Base-by-base conservation (phyloP, 2,113 vertebrate genomes). In the Leiothrix lutea region DNA sequence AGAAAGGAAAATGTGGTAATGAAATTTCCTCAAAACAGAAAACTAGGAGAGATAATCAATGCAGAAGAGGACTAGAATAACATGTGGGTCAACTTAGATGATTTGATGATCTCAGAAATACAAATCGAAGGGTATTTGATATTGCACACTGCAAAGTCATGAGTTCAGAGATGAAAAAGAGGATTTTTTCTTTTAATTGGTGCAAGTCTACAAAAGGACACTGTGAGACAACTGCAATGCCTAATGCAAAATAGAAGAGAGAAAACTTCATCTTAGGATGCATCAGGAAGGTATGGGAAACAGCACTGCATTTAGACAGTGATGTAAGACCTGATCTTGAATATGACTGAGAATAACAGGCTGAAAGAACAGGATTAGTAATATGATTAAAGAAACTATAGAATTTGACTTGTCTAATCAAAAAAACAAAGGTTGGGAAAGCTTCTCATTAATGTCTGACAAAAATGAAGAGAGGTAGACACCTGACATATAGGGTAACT, bases 21-120 rank as follows among this genome's bases (percentile, higher is more conserved):
- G 82, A 86, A 78, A 92, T 88, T 94, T 94, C 80, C 57, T 85
- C 73, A 87, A 94, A 94, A 93, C 74, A 82, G 53, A 95, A 82
- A 93, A 82, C 7, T 31, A 25, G 57, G 61, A 85, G 73, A 79
- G 51, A 64, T 29, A 64, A 66, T 86, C 89, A 81, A 45, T 60
- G 73, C 24, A 72, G 66, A 67, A 71, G 45, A 93, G 29, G 48
- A 42, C 45, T 3, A 9, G 61, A 85, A 80, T 71, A 85, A 64
- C 22, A 64, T 75, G 24, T 81, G 53, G 70, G 48, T 82, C 70
- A 92, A 75, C n/a, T 64, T 11, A 57, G 61, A 67, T 67, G 58
- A 94, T 70, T 18, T 72, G 40, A 67, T 75, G 65, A 79, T 79
- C 57, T 85, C 87, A 91, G 73, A 75, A 91, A 81, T 28, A 87